Percentiles rank a stretch among this genome's conserved stretches.
phyloP scores from a whole-genome alignment of 2,888 invertebrate species.

The Ypsolopha sequella region DNA sequence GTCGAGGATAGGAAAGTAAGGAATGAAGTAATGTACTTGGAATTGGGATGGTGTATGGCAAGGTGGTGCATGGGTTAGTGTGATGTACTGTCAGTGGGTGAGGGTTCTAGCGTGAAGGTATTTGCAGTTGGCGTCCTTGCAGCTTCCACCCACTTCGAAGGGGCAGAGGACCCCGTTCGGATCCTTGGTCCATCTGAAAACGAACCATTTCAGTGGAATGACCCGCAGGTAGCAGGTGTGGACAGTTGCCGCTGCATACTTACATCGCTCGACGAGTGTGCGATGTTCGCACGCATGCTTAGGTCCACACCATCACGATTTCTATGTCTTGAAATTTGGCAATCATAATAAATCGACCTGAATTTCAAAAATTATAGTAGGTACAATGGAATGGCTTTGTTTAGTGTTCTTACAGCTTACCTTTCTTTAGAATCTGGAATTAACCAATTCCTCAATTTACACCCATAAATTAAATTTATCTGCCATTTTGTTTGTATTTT shows the following conservation, averaged over 20 bases:
- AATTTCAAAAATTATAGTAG: neutral
- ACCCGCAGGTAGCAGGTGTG: constrained; percentile 15
- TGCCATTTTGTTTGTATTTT: too few relatives aligned
- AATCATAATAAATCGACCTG: neutral
- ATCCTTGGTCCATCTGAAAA: constrained; percentile 62
- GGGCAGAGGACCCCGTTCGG: constrained; percentile 64
- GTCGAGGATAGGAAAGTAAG: constrained; percentile 18
- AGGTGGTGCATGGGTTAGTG: constrained; percentile 17
- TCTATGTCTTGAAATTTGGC: neutral
- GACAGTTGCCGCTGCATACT: constrained; percentile 42
- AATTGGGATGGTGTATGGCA: constrained; percentile 16
- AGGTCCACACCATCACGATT: constrained; percentile 23
- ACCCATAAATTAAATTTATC: too few relatives aligned
- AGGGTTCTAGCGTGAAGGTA: constrained; percentile 50
- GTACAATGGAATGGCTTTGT: neutral
- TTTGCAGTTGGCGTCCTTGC: constrained; percentile 65
- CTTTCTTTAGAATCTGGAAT: neutral
- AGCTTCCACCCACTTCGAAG: constrained; percentile 59
- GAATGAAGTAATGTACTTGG: constrained; percentile 12
- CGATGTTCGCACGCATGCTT: constrained; percentile 35
- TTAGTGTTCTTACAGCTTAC: neutral
- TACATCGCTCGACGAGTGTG: constrained; percentile 37
- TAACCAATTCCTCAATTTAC: too few relatives aligned
- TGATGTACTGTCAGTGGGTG: constrained; percentile 35
- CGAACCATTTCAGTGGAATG: constrained; percentile 16